Evolutionary conservation across 2,888 invertebrate species (phyloP).

Genomic region (Lasioglossum calceatum): DNA sequence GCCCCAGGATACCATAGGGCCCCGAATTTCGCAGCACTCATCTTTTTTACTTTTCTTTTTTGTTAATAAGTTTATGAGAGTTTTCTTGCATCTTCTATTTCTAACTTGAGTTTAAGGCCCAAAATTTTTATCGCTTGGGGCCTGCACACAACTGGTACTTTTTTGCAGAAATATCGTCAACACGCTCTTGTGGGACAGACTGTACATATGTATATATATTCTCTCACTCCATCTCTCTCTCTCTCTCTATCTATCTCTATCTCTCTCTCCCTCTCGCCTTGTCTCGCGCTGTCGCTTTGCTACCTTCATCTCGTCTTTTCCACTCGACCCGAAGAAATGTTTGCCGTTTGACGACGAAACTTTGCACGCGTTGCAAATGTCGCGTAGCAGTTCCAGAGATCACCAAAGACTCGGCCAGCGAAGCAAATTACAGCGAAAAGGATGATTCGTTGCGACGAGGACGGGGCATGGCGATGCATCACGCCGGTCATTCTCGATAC

Average conservation of each 20-base stretch:
- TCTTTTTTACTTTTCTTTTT: too few species aligned
- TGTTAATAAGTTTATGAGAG: too few species aligned
- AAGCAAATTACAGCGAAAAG: constrained; percentile 90
- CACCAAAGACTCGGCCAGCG: constrained; percentile 91
- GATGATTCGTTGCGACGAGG: constrained; percentile 85
- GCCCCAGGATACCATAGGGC: too few species aligned
- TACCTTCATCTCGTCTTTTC: background rate
- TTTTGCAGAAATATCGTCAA: too few species aligned
- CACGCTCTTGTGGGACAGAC: too few species aligned
- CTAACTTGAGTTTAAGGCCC: too few species aligned
- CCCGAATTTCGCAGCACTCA: too few species aligned
- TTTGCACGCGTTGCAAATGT: constrained; percentile 43
- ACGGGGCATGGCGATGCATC: constrained; percentile 75
- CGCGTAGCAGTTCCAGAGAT: constrained; percentile 87
- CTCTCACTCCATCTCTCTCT: background rate
- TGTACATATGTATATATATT: background rate
- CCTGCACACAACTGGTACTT: too few species aligned
- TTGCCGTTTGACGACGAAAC: background rate
- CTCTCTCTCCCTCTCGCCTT: background rate
- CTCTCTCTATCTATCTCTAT: background rate
- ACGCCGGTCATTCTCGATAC: constrained; percentile 76
- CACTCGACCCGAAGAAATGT: background rate
- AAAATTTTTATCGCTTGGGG: too few species aligned
- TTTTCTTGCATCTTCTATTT: too few species aligned
- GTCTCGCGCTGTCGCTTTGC: constrained; percentile 4